Evolutionary conservation across 1,140 invertebrate species (phyloP), one percentile per base, ranked within the genome.

Genomic region (Palaemon carinicauda): DNA sequence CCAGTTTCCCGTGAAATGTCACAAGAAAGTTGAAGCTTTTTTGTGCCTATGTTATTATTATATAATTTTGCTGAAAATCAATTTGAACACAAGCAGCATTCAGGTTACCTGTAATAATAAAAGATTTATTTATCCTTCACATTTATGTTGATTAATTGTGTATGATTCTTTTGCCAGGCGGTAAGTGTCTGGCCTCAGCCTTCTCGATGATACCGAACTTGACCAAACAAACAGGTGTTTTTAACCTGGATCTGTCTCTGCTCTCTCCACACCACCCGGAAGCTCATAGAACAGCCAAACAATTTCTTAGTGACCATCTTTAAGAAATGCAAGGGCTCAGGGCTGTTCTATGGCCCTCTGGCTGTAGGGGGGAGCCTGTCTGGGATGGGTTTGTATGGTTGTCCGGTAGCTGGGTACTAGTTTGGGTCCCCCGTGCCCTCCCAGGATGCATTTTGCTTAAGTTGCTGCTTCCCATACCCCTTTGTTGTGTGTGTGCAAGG

Each of bases 271-370:
- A 71, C 82, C 87, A 87, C 86, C 87, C 86, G 89, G 89, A 88
- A 88, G 87, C 82, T 89, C 87, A 89, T 89, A 89, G 89, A 89
- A 89, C 89, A 89, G 89, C 89, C 89, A 88, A 84, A 85, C 86
- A 86, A 84, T 86, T 82, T 86, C 89, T 88, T 83, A 83, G 87
- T 74, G 81, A 88, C 82, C 89, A 89, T 87, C 88, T 89, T 52
- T 86, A 87, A 86, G 89, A 86, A 86, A 83, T 89, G 80, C 87
- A 89, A 90, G 90, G 90, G 90, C 90, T 90, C 90, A 90, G 90
- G 90, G 90, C 90, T 90, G 89, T 90, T 90, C 90, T 89, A 89
- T 82, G 87, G 82, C 82, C 79, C 80, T 88, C 89, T 88, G 88
- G 82, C 82, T 88, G 87, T 82, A 53, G 80, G 75, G 71, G 88